Base-by-base conservation (phyloP, 2,888 invertebrate genomes). In the Oegoconia quadripuncta region DNA sequence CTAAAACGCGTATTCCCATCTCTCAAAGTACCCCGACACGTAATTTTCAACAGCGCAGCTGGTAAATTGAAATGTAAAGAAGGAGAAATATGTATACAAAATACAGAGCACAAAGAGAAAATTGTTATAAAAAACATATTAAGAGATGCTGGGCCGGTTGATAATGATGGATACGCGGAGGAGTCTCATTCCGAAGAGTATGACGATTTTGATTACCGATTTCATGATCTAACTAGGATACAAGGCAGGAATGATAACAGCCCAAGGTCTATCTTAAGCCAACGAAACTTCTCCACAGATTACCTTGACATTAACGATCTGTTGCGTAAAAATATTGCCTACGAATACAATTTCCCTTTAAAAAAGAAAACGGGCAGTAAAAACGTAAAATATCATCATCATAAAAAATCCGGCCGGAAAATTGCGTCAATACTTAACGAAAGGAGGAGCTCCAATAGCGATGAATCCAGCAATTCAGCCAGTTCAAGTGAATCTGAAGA, bases 301-400 rank as follows among this genome's bases (percentile, higher is more conserved):
- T 59, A 56, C 14, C 3, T 57, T 0, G 54, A 61, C 8, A 28
- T 55, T 0, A 30, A 39, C 1, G 58, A 57, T 13, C 20, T 62
- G 1, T 3, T 46, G 5, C 13, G 46, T 2, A 9, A 25, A 9
- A 9, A 25, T 25, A 25, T n/a, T n/a, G n/a, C n/a, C n/a, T n/a
- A 3, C 5, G 25, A 25, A 11, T 25, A 25, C 25, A n/a, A n/a
- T n/a, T n/a, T n/a, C n/a, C n/a, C n/a, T n/a, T n/a, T n/a, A n/a
- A n/a, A n/a, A n/a, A n/a, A n/a, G n/a, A n/a, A n/a, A n/a, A n/a
- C n/a, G n/a, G n/a, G n/a, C n/a, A n/a, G n/a, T n/a, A n/a, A n/a
- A n/a, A n/a, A n/a, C n/a, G n/a, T n/a, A n/a, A n/a, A n/a, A n/a
- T n/a, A n/a, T n/a, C n/a, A n/a, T n/a, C n/a, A n/a, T n/a, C n/a